Conservation (phyloP, 2,888 invertebrate genomes). For the Gastracanthus pulcherrimus region DNA sequence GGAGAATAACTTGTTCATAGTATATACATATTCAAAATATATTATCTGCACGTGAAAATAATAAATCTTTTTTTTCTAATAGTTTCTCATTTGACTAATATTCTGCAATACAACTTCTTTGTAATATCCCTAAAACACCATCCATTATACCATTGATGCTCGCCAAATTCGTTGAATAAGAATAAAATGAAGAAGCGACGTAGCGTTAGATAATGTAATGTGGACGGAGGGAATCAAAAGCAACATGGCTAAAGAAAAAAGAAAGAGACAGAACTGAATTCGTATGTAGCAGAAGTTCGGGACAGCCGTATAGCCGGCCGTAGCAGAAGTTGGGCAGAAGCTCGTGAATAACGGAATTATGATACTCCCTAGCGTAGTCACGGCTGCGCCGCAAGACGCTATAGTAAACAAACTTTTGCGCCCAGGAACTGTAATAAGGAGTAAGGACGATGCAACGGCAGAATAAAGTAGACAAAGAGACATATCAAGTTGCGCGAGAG, state of each 20-base stretch:
- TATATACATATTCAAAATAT: no score
- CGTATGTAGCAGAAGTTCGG: background rate
- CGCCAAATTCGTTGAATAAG: no score
- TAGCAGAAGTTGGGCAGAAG: background rate
- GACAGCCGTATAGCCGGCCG: background rate
- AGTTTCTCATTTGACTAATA: no score
- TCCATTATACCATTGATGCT: no score
- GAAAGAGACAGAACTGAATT: background rate
- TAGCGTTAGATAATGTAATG: background rate
- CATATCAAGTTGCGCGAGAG: no score
- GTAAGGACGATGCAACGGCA: background rate
- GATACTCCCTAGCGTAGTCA: constrained; percentile 27
- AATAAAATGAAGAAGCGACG: background rate
- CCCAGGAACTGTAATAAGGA: constrained; percentile 33
- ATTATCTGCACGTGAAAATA: no score
- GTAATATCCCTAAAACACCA: no score
- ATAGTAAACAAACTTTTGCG: constrained; percentile 30
- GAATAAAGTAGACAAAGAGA: background rate
- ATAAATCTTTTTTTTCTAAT: no score
- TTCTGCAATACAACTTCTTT: no score
- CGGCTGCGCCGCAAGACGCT: constrained; percentile 17
- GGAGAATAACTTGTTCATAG: no score
- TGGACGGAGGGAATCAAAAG: background rate
- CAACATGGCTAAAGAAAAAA: background rate
- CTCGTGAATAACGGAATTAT: constrained; percentile 55